These are phyloP conservation scores for Lycopodina hypogea DNA, from an alignment of 37 sponge, comb jelly and placozoan species.

Conservation along the genomic window DNA sequence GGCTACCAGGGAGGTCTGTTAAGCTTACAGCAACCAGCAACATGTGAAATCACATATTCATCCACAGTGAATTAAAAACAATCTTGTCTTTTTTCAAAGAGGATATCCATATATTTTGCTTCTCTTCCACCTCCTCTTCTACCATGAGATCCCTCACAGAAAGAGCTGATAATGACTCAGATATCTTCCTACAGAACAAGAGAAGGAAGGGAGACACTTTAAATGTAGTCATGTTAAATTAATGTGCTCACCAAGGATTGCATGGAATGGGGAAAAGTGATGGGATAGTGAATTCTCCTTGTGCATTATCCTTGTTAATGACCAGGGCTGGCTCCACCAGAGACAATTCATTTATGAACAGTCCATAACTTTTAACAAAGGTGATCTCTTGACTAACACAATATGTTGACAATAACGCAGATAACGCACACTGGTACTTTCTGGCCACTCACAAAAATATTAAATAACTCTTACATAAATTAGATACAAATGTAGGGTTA, in stretches of 20 bases:
- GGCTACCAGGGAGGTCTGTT: not conserved
- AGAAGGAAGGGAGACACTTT: no score
- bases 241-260: constrained; percentile 15
- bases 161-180: constrained; percentile 23
- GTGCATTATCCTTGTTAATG: not conserved
- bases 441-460: no score
- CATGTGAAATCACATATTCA: not conserved
- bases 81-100: not conserved
- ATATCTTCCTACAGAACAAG: not conserved
- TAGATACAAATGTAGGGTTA: no score
- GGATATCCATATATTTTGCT: not conserved
- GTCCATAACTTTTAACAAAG: not conserved
- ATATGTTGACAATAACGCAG: no score
- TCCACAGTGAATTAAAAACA: not conserved
- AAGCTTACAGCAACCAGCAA: not conserved
- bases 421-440: no score
- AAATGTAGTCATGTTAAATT: no score
- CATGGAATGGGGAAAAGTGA: not conserved
- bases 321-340: not conserved
- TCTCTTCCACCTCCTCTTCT: constrained; percentile 38
- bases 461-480: no score
- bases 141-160: constrained; percentile 60
- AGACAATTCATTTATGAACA: not conserved
- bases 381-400: no score
- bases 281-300: not conserved